phyloP scores from a whole-genome alignment of 2,797 vertebrate genomes.

The Cossypha polioptera region DNA sequence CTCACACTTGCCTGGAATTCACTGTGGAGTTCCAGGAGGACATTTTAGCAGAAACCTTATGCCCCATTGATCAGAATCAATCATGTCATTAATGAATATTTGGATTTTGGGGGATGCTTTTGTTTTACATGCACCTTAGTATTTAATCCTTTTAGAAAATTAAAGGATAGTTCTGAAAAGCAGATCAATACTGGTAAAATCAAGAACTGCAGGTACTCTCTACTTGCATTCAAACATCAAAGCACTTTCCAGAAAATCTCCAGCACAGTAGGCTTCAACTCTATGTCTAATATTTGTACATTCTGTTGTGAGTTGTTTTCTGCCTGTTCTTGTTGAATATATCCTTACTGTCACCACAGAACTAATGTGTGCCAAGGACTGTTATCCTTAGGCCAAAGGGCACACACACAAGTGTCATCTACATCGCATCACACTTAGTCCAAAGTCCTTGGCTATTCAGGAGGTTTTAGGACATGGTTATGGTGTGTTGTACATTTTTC shows the following conservation, averaged over 20 bases:
- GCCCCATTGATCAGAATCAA: neutral
- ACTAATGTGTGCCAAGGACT: neutral
- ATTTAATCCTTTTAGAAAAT: neutral
- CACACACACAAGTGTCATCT: neutral
- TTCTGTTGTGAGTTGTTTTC: neutral
- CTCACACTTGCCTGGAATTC: neutral
- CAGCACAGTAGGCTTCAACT: neutral
- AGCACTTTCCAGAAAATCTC: neutral
- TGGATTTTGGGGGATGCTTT: neutral
- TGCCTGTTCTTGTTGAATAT: neutral
- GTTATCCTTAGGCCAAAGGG: neutral
- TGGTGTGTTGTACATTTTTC: neutral
- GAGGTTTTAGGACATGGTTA: neutral
- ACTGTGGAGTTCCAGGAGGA: neutral
- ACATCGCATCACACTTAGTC: fast-evolving
- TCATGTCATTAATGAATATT: neutral
- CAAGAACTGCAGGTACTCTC: neutral
- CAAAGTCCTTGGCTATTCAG: neutral
- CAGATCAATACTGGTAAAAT: neutral
- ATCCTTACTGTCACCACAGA: neutral
- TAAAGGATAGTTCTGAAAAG: neutral
- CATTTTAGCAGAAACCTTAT: neutral
- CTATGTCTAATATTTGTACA: neutral
- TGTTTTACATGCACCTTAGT: neutral
- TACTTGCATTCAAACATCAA: neutral